Evolutionary conservation across 2,888 invertebrate species (phyloP), one percentile per base, ranked within the genome.

Genomic region (Lysandra bellargus): DNA sequence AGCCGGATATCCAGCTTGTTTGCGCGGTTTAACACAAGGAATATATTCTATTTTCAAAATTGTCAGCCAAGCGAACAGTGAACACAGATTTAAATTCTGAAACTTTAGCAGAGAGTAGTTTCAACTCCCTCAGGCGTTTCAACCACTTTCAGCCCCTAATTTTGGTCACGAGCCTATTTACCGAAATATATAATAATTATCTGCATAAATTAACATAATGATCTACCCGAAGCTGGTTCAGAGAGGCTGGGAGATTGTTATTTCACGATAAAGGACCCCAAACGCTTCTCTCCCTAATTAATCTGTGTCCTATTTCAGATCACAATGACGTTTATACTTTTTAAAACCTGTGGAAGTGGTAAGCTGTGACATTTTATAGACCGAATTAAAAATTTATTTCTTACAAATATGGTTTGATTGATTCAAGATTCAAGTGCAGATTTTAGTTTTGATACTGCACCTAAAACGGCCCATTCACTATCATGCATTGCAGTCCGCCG

Each of bases 41-140:
- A 69, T 37, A 37, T 33, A 69, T 69, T 69, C 69, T 69, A 2
- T 69, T 69, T 69, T 69, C 33, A 69, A 69, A 69, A 69, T 69
- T 17, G 17, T 33, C 69, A 69, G 69, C 69, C 14, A 37, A 33
- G 69, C 33, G 69, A 14, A 33, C 33, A 33, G 69, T 17, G 69
- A 14, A 33, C 33, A 61, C 61, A 23, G n/a, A 61, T 61, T 61
- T 23, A 23, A 61, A 61, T 61, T n/a, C 6, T 4, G 30, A 33
- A 69, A 30, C 12, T 69, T 69, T 69, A 64, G 30, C 33, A 69
- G 33, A 69, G 30, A 69, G 30, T 69, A 69, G 69, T 69, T 69
- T 37, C 0, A 33, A 14, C 4, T 5, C 33, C 69, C 5, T 69
- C 69, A 69, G 33, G 69, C 69, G 33, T 69, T 37, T 37, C 3